Base-by-base conservation (phyloP, 2,113 vertebrate genomes). In the Microtus ochrogaster region DNA sequence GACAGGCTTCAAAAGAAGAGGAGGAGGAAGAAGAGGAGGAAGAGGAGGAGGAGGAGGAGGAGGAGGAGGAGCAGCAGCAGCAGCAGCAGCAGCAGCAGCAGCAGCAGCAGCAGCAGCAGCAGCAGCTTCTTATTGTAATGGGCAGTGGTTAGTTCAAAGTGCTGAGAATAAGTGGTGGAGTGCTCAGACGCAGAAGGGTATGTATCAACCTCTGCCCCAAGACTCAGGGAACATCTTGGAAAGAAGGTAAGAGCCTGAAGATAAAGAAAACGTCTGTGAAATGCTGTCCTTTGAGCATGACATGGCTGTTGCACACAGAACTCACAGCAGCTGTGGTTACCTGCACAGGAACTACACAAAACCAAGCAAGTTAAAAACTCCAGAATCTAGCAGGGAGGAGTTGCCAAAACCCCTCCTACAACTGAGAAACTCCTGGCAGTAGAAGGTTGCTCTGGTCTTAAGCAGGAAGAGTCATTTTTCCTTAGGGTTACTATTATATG, bases 31-130 rank as follows among this genome's bases (percentile, higher is more conserved):
- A 11, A 1, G 47, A 2, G 11, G 49, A 49, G 11, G 49, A 2
- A 0, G 49, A 49, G 47, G 47, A 49, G 11, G 11, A 49, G 49
- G 11, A 49, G 49, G 2, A 12, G 11, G 11, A 49, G 49, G 10
- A 49, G 49, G 11, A 49, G 49, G 11, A 12, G 10, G 11, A 49
- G 49, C 1, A 13, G 49, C 0, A 11, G 49, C 0, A 49, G 49
- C 0, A 13, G 49, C 2, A 49, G 49, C 0, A 49, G 49, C 0
- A 44, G 41, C 3, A 44, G 41, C 3, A 44, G 41, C 3, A 44
- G 41, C 41, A 44, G 41, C 3, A 44, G 41, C 41, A 44, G 41
- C 41, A 44, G 44, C 44, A 44, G 44, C 44, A 52, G 49, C 49
- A 49, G 49, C 49, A 52, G 49, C 49, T 12, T 2, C 52, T 33